These are phyloP conservation scores for Agriopis leucophaearia DNA, from an alignment of 2,888 invertebrate species.

Conservation along the genomic window DNA sequence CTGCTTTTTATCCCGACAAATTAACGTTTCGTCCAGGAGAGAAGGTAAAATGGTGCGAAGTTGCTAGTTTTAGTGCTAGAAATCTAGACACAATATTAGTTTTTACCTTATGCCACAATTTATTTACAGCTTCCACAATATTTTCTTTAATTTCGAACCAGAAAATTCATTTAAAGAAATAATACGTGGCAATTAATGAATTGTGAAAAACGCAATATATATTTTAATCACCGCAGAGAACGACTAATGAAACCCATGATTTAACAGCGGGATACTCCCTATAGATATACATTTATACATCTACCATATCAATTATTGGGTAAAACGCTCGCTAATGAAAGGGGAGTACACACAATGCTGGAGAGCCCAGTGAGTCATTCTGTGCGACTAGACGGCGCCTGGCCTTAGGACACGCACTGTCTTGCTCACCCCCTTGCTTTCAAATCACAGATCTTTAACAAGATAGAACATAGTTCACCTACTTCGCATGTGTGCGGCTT, in stretches of 20 bases:
- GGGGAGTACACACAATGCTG: conserved; percentile 67
- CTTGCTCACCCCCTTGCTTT: conserved; percentile 65
- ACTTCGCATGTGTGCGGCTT: too few relatives aligned
- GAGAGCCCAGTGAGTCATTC: conserved; percentile 81
- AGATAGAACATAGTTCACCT: too few relatives aligned
- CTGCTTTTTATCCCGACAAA: too few relatives aligned
- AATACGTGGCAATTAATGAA: not conserved
- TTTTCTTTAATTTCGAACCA: too few relatives aligned
- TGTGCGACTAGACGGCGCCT: conserved; percentile 80
- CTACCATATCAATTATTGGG: conserved; percentile 73
- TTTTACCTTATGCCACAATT: too few relatives aligned
- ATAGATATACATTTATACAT: conserved; percentile 22
- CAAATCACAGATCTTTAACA: conserved; percentile 41
- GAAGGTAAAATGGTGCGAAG: too few relatives aligned
- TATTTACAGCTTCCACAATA: too few relatives aligned
- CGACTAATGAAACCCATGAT: conserved; percentile 33
- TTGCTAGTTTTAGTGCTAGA: too few relatives aligned
- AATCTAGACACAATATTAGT: too few relatives aligned
- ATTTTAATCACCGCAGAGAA: conserved; percentile 32
- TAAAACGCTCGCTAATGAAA: conserved; percentile 69
- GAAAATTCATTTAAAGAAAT: not conserved
- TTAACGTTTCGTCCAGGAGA: too few relatives aligned
- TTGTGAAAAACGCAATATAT: conserved; percentile 28
- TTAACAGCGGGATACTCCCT: conserved; percentile 31
- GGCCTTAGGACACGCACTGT: conserved; percentile 62